Base-by-base conservation (phyloP, 2,113 vertebrate species). In the Tetrax tetrax region DNA sequence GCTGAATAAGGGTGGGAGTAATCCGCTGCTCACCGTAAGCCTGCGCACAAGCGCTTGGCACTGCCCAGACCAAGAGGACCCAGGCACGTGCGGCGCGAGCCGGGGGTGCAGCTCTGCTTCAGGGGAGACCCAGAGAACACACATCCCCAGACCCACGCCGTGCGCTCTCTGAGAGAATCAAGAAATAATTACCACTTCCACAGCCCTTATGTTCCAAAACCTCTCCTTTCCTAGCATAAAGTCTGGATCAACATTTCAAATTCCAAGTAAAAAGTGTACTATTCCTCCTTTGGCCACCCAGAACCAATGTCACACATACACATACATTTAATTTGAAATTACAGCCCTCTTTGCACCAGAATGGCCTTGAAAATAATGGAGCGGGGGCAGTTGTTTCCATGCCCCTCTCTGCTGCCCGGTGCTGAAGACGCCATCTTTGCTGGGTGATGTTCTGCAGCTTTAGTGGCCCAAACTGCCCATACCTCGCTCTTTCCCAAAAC, bases 1-100 rank as follows among this genome's bases (percentile, higher is more conserved):
- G 93, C 95, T 96, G 92, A 90, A 83, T 90, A 77, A 83, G 90
- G 75, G 79, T 92, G 93, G 93, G 90, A 92, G 80, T 1, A 12
- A 54, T 21, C 59, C 63, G 21, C 10, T 4, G 63, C 64, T 90
- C 61, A 6, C 53, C 3, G 2, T 7, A 65, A 95, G 90, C 90
- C 87, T 94, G 87, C 15, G 54, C 85, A 57, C 22, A 25, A 63
- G 48, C 1, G 3, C 57, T 19, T 12, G 6, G 82, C 9, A 28
- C 89, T 48, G 94, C 60, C 47, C 13, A 10, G 14, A 25, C 6
- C 1, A 1, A 48, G 59, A 65, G 72, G 68, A 80, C 45, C 48
- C 65, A 8, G 69, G 74, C 4, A 3, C 7, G 33, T n/a, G 83
- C 0, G 5, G 18, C 6, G 2, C 1, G 7, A 41, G 88, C 65